These are phyloP conservation scores for Delphinapterus leucas DNA, from an alignment of 2,113 vertebrate genomes.

Conservation along the genomic window DNA sequence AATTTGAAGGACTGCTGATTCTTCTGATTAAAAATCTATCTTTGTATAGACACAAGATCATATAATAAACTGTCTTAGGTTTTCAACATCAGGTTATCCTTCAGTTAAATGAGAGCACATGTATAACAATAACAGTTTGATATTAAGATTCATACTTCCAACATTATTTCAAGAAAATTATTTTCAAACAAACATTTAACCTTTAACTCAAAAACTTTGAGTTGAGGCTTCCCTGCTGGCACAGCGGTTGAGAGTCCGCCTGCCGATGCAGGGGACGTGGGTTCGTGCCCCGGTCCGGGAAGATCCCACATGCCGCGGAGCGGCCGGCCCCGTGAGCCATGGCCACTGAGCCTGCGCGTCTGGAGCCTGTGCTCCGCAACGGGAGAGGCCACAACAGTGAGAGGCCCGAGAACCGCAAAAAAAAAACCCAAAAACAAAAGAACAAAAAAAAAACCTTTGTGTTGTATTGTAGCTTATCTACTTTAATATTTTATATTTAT, in stretches of 20 bases:
- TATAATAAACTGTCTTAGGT: neutral
- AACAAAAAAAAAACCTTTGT: no score
- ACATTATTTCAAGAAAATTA: slow-evolving; percentile 15
- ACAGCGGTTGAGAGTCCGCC: no score
- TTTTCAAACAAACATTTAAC: neutral
- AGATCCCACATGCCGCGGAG: no score
- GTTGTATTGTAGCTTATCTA: neutral
- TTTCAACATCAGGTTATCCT: neutral
- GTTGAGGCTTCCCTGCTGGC: neutral
- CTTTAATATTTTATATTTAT: neutral
- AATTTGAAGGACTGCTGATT: slow-evolving; percentile 44
- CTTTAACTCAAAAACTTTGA: neutral
- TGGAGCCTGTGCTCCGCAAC: no score
- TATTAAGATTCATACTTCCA: neutral
- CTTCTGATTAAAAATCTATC: slow-evolving; percentile 60
- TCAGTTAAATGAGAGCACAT: neutral
- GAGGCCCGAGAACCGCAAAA: no score
- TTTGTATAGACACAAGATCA: neutral
- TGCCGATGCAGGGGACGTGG: no score
- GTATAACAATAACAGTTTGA: neutral
- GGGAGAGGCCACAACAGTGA: no score
- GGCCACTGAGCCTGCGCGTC: no score
- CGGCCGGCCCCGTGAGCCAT: no score
- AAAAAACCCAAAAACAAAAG: no score
- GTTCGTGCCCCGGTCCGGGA: no score